Base-by-base conservation (phyloP, 2,888 invertebrate genomes). In the Drosophila putrida region DNA sequence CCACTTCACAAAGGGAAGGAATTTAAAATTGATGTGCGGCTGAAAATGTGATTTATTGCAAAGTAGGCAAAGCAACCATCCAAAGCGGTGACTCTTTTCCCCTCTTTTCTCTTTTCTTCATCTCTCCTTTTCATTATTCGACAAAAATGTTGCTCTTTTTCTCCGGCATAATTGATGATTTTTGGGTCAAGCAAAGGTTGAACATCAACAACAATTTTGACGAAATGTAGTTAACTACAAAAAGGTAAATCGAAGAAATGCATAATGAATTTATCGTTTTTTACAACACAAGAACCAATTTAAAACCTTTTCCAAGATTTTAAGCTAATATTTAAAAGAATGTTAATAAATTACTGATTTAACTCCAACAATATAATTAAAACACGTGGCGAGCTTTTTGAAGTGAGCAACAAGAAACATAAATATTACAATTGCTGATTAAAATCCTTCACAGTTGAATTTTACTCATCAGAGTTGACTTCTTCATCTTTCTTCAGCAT, bases 101-200 rank as follows among this genome's bases (percentile, higher is more conserved):
- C n/a, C n/a, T 25, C 13, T 15, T 13, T 13, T 15, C 10, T 8
- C 11, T 6, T 15, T 15, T 38, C 13, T 38, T 20, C 27, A 13
- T 33, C 9, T 28, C 13, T 13, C 5, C 25, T 49, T 66, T 83
- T 73, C 65, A 66, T 80, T 73, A 73, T 70, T 75, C 67, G 66
- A 77, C 80, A 70, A 64, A 67, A 58, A 60, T 67, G 61, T 55
- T 47, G 43, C 44, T 58, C 68, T 59, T 44, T 60, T 82, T 77
- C 58, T 69, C 13, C n/a, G 51, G 58, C 50, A 80, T 70, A 73
- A 83, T 75, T 73, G 81, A 83, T 80, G 81, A 62, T 38, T 61
- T 58, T 47, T 1, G 74, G 78, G 65, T 64, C 64, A 68, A 63
- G 33, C 50, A 70, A 64, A 55, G 59, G 63, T 60, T 50, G 13